Base-by-base conservation (phyloP, 1,140 invertebrate species). In the Neotoxoptera formosana region DNA sequence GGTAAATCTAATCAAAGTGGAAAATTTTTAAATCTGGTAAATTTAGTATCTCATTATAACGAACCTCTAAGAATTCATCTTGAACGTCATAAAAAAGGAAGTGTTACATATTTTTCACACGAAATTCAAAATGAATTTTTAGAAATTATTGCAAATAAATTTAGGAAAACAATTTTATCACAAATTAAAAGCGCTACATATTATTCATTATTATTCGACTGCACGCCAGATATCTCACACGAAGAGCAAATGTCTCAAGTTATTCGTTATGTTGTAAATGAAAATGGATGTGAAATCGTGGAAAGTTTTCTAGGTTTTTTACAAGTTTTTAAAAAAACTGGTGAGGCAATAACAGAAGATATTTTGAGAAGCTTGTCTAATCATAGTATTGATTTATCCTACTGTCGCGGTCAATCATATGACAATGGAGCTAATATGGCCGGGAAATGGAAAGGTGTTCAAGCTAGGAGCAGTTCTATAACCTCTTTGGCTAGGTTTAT, bases 131-230 rank as follows among this genome's bases (percentile, higher is more conserved):
- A 86, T 23, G 25, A 84, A 41, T 60, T 60, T 30, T 60, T 60
- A 60, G 56, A 60, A 60, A 60, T 60, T 25, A 60, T 60, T 60
- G 25, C 90, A n/a, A 81, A 94, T n/a, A 48, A 93, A 91, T 93
- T 94, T 83, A n/a, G 34, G 83, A 45, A 88, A 9, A 92, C 76
- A 90, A 94, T 94, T 94, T 30, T 93, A 51, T 47, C 87, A 86
- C 36, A 86, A 86, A 86, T 86, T 45, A 86, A 47, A 86, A 47
- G 45, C 20, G 9, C 83, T 41, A 30, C 36, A 86, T 86, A 86
- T 86, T 86, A 86, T 86, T 86, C 83, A 41, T 23, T 86, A 86
- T 86, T 86, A 86, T 86, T 86, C 41, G 83, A 86, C 25, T 86
- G 36, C 41, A 86, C 83, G 23, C 83, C 83, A 56, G 94, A 94